A percentile compares a stretch with the other conserved stretches of the same genome.
Conservation (phyloP, 2,888 invertebrate species). For the Drosophila incognita region DNA sequence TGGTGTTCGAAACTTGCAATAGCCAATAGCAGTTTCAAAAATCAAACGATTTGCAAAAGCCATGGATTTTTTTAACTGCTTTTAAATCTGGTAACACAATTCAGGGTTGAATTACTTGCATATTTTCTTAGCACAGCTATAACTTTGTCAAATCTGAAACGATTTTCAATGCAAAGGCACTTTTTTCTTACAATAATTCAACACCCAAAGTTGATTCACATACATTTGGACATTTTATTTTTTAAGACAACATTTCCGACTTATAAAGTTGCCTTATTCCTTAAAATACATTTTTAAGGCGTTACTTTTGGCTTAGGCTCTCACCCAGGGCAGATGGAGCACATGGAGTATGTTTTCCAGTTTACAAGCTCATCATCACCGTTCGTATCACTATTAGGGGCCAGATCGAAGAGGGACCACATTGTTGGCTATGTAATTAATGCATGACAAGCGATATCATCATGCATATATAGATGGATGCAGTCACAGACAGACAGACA, state of each 20-base stretch:
- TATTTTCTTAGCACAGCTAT: neutral
- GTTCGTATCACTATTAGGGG: neutral
- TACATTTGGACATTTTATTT: too few species aligned
- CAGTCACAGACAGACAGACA: neutral
- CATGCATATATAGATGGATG: neutral
- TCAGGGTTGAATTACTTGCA: too few species aligned
- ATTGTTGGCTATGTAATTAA: conserved; percentile 46
- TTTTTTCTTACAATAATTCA: neutral
- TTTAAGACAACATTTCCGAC: neutral
- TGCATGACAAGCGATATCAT: conserved; percentile 41
- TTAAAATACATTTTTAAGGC: neutral
- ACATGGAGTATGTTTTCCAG: neutral
- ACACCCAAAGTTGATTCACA: neutral
- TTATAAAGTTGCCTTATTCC: neutral
- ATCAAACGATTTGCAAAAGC: too few species aligned
- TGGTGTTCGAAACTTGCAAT: too few species aligned
- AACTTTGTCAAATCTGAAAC: neutral
- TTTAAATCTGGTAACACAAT: too few species aligned
- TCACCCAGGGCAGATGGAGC: too few species aligned
- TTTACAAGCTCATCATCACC: neutral
- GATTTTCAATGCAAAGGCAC: neutral
- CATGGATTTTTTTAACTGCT: too few species aligned
- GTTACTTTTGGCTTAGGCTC: neutral
- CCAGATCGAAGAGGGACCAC: conserved; percentile 10
- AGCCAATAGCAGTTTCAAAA: too few species aligned